phyloP scores from a whole-genome alignment of 30 jellyfish, hydroid and myxozoan genomes.

The Pseudorhiza aurosa region DNA sequence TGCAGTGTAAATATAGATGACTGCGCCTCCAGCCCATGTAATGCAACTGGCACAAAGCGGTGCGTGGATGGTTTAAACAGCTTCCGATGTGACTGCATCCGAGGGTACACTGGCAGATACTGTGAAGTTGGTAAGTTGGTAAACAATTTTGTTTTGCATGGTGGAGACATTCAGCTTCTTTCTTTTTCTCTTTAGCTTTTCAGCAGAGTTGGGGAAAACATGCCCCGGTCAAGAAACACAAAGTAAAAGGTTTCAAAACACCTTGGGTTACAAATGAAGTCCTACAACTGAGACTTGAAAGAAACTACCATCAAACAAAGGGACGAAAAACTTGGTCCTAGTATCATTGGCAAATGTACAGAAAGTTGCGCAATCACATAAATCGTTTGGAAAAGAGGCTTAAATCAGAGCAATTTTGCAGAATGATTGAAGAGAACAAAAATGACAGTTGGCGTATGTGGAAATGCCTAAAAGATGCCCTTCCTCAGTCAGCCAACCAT shows the following conservation, averaged over 20 bases:
- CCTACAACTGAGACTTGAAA: conserved; percentile 48
- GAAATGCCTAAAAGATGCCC: conserved; percentile 27
- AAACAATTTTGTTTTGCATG: too few species aligned
- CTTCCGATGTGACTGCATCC: conserved; percentile 52
- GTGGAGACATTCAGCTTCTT: too few species aligned
- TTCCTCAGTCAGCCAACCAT: conserved; percentile 47
- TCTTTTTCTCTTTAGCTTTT: too few species aligned
- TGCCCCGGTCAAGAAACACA: conserved; percentile 36
- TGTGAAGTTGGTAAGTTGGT: conserved; percentile 78
- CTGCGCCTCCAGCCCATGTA: conserved; percentile 75
- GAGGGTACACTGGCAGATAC: conserved; percentile 68
- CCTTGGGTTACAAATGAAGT: conserved; percentile 52
- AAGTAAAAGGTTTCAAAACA: conserved; percentile 50
- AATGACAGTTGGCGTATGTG: conserved; percentile 23
- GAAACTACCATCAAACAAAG: conserved; percentile 57
- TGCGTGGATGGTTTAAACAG: conserved; percentile 57
- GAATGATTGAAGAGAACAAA: conserved; percentile 31
- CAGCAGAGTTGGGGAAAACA: conserved; percentile 61
- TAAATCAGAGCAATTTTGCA: conserved; percentile 61
- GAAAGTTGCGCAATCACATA: conserved; percentile 32
- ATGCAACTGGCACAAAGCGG: conserved; percentile 60
- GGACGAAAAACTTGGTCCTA: conserved; percentile 37
- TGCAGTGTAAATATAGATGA: conserved; percentile 67
- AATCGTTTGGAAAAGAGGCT: conserved; percentile 66
- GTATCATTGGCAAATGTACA: conserved; percentile 62